Percentiles rank a stretch among this genome's conserved stretches.
Evolutionary conservation across 1,140 invertebrate genomes (phyloP).

Genomic region (Penaeus chinensis): DNA sequence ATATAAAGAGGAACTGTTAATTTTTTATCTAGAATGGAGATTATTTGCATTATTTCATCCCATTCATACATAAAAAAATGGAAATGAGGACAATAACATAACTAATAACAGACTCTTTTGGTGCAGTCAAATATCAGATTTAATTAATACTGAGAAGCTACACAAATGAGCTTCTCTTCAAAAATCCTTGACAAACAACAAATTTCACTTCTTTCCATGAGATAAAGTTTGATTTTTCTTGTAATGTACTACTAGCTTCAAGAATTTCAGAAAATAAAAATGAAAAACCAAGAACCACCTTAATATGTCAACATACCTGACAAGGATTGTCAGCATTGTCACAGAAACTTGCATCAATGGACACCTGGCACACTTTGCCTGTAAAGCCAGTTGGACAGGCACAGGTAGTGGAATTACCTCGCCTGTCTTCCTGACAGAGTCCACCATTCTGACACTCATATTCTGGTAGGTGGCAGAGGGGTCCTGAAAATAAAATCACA

Average conservation of each 20-base stretch:
- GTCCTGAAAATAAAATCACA: slow-evolving; percentile 52
- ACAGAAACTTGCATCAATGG: slow-evolving; percentile 88
- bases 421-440: slow-evolving; percentile 64
- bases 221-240: no score
- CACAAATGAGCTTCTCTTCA: no score
- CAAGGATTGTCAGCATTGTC: slow-evolving; percentile 95
- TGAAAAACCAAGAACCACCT: neutral
- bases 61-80: no score
- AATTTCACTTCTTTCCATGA: no score
- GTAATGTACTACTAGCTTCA: neutral
- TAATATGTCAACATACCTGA: slow-evolving; percentile 78
- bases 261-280: neutral
- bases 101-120: no score
- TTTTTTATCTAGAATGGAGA: no score
- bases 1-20: no score
- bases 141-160: no score
- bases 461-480: slow-evolving; percentile 58
- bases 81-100: no score
- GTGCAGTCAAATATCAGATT: no score
- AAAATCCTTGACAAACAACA: no score
- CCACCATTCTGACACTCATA: slow-evolving; percentile 64
- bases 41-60: no score
- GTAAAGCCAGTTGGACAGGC: slow-evolving; percentile 71
- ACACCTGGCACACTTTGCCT: slow-evolving; percentile 83
- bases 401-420: slow-evolving; percentile 69